Base-by-base conservation (phyloP, 2,888 invertebrate genomes). In the Brenthis hecate region DNA sequence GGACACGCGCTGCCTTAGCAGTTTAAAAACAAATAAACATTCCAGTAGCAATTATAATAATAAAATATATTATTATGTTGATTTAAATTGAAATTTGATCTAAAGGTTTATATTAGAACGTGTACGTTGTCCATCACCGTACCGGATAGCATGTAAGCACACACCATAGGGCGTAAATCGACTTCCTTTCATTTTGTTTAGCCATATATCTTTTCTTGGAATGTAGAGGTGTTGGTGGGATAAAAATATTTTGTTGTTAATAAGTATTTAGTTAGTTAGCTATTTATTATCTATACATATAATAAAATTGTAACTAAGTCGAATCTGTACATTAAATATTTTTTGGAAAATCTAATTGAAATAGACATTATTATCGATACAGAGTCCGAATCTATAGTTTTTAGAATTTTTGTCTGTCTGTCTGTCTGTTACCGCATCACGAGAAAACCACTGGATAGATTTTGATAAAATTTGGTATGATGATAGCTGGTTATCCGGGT, bases 121-220 rank as follows among this genome's bases (percentile, higher is more conserved):
- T 62, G 60, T 56, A 65, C 66, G 64, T 58, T 73, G 70, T 71
- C 68, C 64, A 71, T 71, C 71, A 70, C 60, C 66, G 61, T 66
- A 71, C 71, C 66, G 68, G 54, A 65, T 67, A 60, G 16, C 63
- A 64, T 69, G 81, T 83, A 85, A 85, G 85, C 84, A 85, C 82
- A 81, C 75, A 77, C 75, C 78, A 72, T 75, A 72, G 75, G 78
- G 77, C 81, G 78, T 69, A 60, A 68, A 62, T 79, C 82, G 78
- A 82, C 80, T 82, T 82, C 86, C 85, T 79, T 82, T 84, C 81
- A 84, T 83, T 81, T 81, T 81, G 80, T 75, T 85, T 85, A 84
- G 78, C 36, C 77, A 83, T 84, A 84, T 77, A 79, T 79, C 78
- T 77, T 75, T 86, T 85, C 85, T 79, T 75, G 75, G 81, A 84